Conservation (phyloP, 2,113 vertebrate species). For the Rutilus rutilus region DNA sequence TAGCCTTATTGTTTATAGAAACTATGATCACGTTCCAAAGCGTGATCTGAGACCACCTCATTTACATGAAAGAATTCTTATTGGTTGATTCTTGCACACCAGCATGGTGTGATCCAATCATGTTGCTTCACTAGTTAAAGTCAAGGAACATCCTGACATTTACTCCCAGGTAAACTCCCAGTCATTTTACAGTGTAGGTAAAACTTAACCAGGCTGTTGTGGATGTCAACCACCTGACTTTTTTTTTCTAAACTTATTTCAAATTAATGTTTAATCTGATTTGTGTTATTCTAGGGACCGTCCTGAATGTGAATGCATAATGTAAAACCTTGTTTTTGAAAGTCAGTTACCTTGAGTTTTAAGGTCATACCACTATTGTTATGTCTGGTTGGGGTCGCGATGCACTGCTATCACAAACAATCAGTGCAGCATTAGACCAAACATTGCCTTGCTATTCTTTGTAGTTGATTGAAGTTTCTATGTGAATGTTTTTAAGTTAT, state of each 20-base stretch:
- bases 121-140: background rate
- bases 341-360: too few species aligned
- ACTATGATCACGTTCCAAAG: background rate
- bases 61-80: conserved; percentile 40
- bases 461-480: background rate
- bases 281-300: background rate
- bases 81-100: conserved; percentile 57
- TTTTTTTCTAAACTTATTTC: background rate
- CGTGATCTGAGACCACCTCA: background rate
- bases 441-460: background rate
- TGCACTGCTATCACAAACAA: background rate
- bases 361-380: background rate
- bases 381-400: background rate
- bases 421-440: background rate
- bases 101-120: conserved; percentile 68
- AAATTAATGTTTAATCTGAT: conserved; percentile 13
- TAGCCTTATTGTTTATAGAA: conserved; percentile 5
- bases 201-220: conserved; percentile 25
- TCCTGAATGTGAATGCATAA: background rate
- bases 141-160: conserved; percentile 28
- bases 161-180: background rate
- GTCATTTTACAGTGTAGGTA: conserved; percentile 21
- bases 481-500: background rate
- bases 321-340: background rate
- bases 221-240: background rate